Evolutionary conservation across 2,888 invertebrate genomes (phyloP), one percentile per base, ranked within the genome.

Genomic region (Synanthedon tipuliformis): DNA sequence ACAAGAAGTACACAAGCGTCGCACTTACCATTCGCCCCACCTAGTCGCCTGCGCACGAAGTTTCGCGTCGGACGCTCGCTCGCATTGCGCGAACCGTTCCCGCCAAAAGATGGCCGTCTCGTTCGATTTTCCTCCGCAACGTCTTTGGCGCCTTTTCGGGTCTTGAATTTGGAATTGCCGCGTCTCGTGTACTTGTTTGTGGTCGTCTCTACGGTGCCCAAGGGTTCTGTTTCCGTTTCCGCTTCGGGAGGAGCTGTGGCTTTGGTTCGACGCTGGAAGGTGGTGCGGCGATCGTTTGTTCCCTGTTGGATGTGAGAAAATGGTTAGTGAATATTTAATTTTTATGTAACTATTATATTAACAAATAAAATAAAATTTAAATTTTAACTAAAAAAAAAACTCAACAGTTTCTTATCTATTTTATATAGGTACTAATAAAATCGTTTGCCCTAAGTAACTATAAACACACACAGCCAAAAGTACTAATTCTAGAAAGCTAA

Each of bases 11-110:
- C 55, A 58, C 58, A 61, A 53, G 55, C 51, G 72, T 77, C 75
- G 75, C 75, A 82, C 85, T 86, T 68, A 86, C 86, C 71, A 68
- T 75, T 80, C 61, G 75, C 81, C 76, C 79, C 81, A 56, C 78
- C 78, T 63, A 69, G 69, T 60, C 78, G 68, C 56, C 81, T 71
- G 16, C 84, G 78, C 63, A 71, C 73, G 66, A 80, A 82, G 67
- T 71, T 77, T 60, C 84, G 76, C 61, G 66, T 72, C 60, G 80
- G 79, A 58, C 78, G 71, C 71, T 84, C 86, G 10, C 34, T 23
- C 23, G 23, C 23, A 81, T 61, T 79, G 62, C 78, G 80, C 63
- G 69, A 69, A 67, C 72, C 68, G 62, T 67, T 69, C 63, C 68
- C 62, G 65, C 59, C 70, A 65, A 68, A 73, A 68, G 75, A 71